Base-by-base conservation (phyloP, 2,888 invertebrate genomes). In the Eristalis arbustorum region DNA sequence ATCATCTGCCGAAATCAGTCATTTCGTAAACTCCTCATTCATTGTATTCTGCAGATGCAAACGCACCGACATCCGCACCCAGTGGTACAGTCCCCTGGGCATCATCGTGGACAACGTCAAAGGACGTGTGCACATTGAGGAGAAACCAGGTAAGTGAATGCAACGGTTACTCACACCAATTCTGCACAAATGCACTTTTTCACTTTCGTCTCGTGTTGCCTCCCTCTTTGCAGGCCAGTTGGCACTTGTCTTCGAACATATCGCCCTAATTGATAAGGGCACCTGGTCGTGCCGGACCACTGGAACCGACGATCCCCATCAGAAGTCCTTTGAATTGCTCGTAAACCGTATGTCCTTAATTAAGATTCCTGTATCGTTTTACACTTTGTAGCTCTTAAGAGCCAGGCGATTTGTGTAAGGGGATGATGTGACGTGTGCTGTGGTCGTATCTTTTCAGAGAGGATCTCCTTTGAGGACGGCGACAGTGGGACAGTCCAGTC, bases 401-500 rank as follows among this genome's bases (percentile, higher is more conserved):
- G 72, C 18, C 34, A 37, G 14, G 40, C 2, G 61, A 18, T 49
- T 49, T 49, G 49, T 18, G 49, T 8, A 18, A 18, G 8, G 8
- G 18, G 18, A 49, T 49, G 49, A 18, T 49, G 49, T 49, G 18
- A 49, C n/a, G 6, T 49, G 49, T 49, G 49, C 18, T 42, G 42
- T 42, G 42, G 49, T 49, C 18, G 31, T 25, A 11, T 64, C 3
- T 4, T 66, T 67, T 84, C 91, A 95, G 95, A 93, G 88, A 94
- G 94, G 81, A 93, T 95, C 75, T 92, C 93, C 71, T 95, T 95
- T 91, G 93, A 93, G 89, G 94, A 94, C 89, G 93, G 93, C 89
- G 94, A 94, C 89, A 94, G 94, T 59, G 93, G 93, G 56, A 89
- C 91, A 56, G 91, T 93, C 77, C 94, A 95, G 89, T 93, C 92